These are phyloP conservation scores for Drosophila fulvimacula DNA, from an alignment of 2,888 invertebrate genomes.

Conservation along the genomic window DNA sequence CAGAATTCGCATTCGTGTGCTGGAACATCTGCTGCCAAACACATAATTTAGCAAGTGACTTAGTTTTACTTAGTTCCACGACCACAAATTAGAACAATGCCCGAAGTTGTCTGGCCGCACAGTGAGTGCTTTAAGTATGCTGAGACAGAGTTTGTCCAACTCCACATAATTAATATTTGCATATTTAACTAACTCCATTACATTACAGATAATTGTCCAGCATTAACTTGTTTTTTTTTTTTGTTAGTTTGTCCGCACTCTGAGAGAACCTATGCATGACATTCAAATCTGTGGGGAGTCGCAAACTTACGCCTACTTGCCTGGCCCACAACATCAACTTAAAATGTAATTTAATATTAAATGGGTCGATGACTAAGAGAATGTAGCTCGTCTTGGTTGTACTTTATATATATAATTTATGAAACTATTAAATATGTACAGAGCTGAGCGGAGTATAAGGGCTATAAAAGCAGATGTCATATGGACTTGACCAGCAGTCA, in stretches of 20 bases:
- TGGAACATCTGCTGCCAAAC: slow-evolving; percentile 41
- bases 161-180: slow-evolving; percentile 12
- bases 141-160: neutral
- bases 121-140: neutral
- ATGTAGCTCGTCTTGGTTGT: neutral
- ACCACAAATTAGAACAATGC: neutral
- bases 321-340: neutral
- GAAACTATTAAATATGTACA: neutral
- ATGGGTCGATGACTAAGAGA: slow-evolving; percentile 22
- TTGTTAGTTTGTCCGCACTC: neutral
- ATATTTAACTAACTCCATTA: slow-evolving; percentile 12
- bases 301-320: neutral
- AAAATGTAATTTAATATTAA: slow-evolving; percentile 9
- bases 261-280: slow-evolving; percentile 14
- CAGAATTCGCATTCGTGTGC: slow-evolving; percentile 9
- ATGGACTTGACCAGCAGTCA: neutral
- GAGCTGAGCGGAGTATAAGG: too few relatives aligned
- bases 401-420: neutral
- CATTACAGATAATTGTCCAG: slow-evolving; percentile 5
- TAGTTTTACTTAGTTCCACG: neutral
- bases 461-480: neutral
- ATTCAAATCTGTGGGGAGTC: neutral
- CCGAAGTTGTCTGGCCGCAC: neutral
- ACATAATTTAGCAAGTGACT: slow-evolving; percentile 12
- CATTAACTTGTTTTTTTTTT: slow-evolving; percentile 2